Evolutionary conservation across 1,140 invertebrate species (phyloP).

Genomic region (Glossosoma conforme): DNA sequence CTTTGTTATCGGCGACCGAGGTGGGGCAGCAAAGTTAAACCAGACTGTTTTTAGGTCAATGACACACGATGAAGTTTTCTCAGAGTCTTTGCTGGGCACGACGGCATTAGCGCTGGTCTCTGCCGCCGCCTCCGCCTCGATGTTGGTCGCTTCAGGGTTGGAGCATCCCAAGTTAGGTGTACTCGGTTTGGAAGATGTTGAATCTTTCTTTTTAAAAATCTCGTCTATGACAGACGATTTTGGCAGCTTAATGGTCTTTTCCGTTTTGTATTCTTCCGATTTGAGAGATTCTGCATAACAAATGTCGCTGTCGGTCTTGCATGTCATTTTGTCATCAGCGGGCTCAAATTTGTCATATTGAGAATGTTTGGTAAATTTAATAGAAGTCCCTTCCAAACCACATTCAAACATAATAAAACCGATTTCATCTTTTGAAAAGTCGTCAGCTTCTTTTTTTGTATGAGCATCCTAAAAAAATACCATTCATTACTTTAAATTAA

Average conservation of each 20-base stretch:
- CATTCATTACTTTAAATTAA: background rate
- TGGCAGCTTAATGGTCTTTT: conserved; percentile 38
- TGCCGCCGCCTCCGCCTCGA: conserved; percentile 35
- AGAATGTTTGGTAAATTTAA: conserved; percentile 74
- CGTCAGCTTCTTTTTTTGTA: conserved; percentile 9
- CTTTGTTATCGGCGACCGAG: conserved; percentile 85
- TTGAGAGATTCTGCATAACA: conserved; percentile 48
- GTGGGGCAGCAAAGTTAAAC: conserved; percentile 97
- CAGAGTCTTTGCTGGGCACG: conserved; percentile 51
- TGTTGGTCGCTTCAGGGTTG: conserved; percentile 24
- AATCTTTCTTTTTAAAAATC: conserved; percentile 45
- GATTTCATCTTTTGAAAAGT: conserved; percentile 60
- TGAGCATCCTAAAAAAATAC: conserved; percentile 11
- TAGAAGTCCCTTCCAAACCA: conserved; percentile 82
- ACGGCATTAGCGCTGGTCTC: conserved; percentile 39
- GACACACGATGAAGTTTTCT: conserved; percentile 71
- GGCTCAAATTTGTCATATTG: conserved; percentile 70
- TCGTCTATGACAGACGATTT: conserved; percentile 47
- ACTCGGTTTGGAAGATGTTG: conserved; percentile 44
- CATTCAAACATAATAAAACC: conserved; percentile 98
- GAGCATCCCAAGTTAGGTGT: conserved; percentile 44
- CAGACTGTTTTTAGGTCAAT: conserved; percentile 88
- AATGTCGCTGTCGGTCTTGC: conserved; percentile 42
- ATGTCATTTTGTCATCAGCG: conserved; percentile 51
- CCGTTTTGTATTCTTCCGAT: conserved; percentile 49